Evolutionary conservation across 1,140 invertebrate species (phyloP), one percentile per base, ranked within the genome.

Genomic region (Coelopa frigida): DNA sequence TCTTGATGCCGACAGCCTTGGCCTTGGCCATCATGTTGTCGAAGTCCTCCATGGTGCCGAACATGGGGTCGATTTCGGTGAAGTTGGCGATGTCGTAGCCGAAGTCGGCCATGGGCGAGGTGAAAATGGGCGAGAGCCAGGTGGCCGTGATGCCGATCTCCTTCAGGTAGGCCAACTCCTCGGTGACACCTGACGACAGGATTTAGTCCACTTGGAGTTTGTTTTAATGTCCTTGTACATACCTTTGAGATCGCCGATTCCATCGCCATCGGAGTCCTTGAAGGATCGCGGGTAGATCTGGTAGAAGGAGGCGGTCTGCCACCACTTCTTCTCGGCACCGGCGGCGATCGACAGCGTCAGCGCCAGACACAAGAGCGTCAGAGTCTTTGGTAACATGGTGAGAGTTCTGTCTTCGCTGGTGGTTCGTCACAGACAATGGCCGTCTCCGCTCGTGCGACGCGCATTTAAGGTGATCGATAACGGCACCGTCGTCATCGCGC

Each of bases 271-370:
- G 40, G 76, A 79, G 58, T 92, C 88, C 54, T 81, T 81, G 61
- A 87, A 91, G 3, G 85, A 87, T 41, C 83, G 70, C 0, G 84
- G 83, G 59, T 89, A 87, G 33, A 90, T 79, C 66, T 89, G 85
- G 61, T 91, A 91, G 20, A 89, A 72, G 5, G 79, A 62, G 2
- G 77, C 78, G 23, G 75, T 76, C 50, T 85, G 73, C 80, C 83
- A 89, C 87, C 88, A 91, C 50, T 78, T 62, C 1, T 44, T 44
- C 8, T 27, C 32, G 8, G 26, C 42, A 15, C 20, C 40, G n/a
- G n/a, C n/a, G n/a, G n/a, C n/a, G n/a, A n/a, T n/a, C n/a, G n/a
- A n/a, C n/a, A n/a, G n/a, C n/a, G n/a, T n/a, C n/a, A n/a, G n/a
- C n/a, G n/a, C n/a, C n/a, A n/a, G n/a, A n/a, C n/a, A n/a, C n/a